phyloP scores from a whole-genome alignment of 2,888 invertebrate species.

The Nezara viridula region DNA sequence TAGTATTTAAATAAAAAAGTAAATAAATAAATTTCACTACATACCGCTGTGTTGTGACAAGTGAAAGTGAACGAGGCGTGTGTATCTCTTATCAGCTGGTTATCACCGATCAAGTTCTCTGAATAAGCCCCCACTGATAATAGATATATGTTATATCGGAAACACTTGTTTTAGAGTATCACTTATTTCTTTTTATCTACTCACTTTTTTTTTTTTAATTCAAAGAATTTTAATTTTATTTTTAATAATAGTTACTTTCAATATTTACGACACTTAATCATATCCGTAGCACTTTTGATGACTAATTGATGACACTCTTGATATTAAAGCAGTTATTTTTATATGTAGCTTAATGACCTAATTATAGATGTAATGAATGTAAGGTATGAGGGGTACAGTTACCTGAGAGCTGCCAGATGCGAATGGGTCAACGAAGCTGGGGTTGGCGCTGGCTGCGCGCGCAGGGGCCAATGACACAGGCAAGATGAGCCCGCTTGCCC shows the following conservation, averaged over 20 bases:
- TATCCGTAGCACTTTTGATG: neutral
- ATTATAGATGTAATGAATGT: neutral
- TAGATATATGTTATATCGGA: neutral
- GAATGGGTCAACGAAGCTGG: conserved; percentile 32
- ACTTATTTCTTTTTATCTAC: too few species aligned
- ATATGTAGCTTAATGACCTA: neutral
- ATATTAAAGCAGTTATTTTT: too few species aligned
- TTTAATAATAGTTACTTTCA: neutral
- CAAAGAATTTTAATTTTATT: neutral
- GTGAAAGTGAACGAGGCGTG: neutral
- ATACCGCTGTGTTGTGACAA: conserved; percentile 17
- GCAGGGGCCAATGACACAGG: conserved; percentile 50
- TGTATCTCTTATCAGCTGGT: neutral
- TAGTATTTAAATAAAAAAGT: neutral
- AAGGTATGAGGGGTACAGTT: neutral
- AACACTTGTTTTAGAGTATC: neutral
- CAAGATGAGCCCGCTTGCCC: conserved; percentile 6
- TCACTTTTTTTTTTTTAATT: neutral
- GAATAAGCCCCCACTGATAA: conserved; percentile 6
- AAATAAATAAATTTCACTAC: neutral
- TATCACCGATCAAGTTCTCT: conserved; percentile 12
- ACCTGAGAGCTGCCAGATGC: conserved; percentile 33
- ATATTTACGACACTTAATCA: neutral
- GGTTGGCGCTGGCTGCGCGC: conserved; percentile 37
- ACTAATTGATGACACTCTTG: neutral